Base-by-base conservation (phyloP, 2,797 vertebrate species). In the Perodicticus potto region DNA sequence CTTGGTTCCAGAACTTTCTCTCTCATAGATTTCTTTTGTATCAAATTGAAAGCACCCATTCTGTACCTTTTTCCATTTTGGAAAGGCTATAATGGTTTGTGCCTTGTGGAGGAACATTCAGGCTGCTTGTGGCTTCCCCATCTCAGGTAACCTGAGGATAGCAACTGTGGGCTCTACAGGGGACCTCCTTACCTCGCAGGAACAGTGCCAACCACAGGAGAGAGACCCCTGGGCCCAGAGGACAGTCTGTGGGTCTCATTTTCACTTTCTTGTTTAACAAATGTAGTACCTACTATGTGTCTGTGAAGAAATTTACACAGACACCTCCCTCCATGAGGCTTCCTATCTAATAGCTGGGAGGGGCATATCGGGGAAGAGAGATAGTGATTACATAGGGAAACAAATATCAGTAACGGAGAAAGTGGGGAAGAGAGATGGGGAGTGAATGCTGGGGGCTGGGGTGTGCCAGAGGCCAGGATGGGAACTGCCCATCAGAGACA, bases 391-490 rank as follows among this genome's bases (percentile, higher is more conserved):
- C 1, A 2, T n/a, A 13, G 59, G 40, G 25, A 27, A 14, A 34
- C 8, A 5, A n/a, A 19, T 9, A 23, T 76, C 61, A 12, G n/a
- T 3, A 13, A 63, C 45, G 13, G 40, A 34, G 72, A 53, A 34
- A 11, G 11, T 12, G 65, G 12, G 53, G 61, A 40, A 34, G 69
- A 77, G 53, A 45, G 10, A 19, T 19, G 17, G 45, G 53, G 49
- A 12, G 22, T 3, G 27, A 5, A 23, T 2, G 40, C 57, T 5
- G 1, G 63, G 63, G 40, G 72, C 23, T 20, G 37, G 40, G 43
- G 69, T 22, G 70, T 23, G 32, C n/a, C 29, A 2, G 40, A 61
- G 23, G 13, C 25, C 5, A 0, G n/a, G 32, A 7, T 53, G 53
- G 53, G 25, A 29, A 9, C 45, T 55, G 5, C 7, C 5, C 22